Evolutionary conservation across 2,113 vertebrate genomes (phyloP), one percentile per base, ranked within the genome.

Genomic region (Rhabdornis inornatus): DNA sequence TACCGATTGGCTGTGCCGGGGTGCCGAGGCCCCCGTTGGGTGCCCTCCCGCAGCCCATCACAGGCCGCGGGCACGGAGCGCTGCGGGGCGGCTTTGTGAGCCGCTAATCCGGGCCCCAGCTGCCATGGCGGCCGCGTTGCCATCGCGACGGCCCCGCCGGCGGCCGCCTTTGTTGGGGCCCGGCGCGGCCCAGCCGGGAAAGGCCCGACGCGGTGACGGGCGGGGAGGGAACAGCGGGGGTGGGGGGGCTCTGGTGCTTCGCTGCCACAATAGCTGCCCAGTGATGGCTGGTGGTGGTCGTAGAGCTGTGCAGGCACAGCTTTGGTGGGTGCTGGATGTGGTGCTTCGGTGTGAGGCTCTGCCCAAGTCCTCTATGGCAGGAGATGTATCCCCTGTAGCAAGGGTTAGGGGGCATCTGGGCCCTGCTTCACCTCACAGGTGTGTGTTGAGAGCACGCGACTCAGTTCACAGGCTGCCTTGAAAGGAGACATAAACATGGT

Each of bases 161-260:
- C 97, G 91, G 97, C 95, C 96, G 98, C 97, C 98, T 98, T 98
- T 98, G 98, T 98, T 97, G 96, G 94, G 98, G 96, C 97, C 97
- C 97, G 96, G 96, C 97, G 96, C 93, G 96, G 97, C 97, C 83
- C 79, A 57, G 79, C 79, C 87, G 64, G 97, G 92, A 81, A 92
- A 39, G 95, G 70, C 71, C 97, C 83, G 53, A 47, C 57, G 63
- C 75, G 91, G 91, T 6, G 42, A 59, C 13, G 30, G 64, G 53
- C 23, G 17, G 49, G 57, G 65, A 55, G 47, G 28, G 55, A 17
- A 13, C 30, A n/a, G 69, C 7, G 8, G 24, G 6, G 6, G 15
- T 23, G 31, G 10, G n/a, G 16, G 72, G 24, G 15, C 6, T 15
- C 9, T 2, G 16, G 35, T 25, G 60, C 15, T 71, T 83, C 22